Conservation (phyloP, 2,797 vertebrate genomes). For the Dryobates pubescens region DNA sequence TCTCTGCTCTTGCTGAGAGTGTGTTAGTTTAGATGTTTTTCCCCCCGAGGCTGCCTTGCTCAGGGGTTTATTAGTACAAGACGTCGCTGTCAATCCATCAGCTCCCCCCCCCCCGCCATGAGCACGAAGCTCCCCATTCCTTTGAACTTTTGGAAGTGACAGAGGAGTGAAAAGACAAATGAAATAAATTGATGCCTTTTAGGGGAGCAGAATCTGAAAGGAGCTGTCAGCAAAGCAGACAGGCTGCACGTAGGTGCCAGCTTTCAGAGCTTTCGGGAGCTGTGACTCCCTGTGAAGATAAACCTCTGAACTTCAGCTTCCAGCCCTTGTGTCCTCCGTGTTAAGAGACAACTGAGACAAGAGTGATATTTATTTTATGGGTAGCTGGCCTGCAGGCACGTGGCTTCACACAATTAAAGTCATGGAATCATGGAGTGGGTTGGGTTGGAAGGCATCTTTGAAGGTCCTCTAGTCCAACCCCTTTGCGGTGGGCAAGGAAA, state of each 20-base stretch:
- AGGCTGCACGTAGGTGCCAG: neutral
- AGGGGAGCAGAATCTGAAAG: neutral
- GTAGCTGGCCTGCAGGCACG: neutral
- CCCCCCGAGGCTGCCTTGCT: neutral
- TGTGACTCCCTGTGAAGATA: neutral
- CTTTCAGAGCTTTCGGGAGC: neutral
- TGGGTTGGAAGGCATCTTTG: too few relatives aligned
- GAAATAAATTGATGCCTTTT: neutral
- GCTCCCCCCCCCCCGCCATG: neutral
- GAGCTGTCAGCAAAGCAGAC: conserved; percentile 7
- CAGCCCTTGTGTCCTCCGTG: neutral
- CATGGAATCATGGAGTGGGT: too few relatives aligned
- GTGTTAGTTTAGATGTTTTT: neutral
- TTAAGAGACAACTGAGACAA: neutral
- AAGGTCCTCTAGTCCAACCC: too few relatives aligned
- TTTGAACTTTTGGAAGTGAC: neutral
- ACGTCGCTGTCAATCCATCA: neutral
- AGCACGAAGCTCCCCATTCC: neutral
- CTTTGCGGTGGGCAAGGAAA: too few relatives aligned
- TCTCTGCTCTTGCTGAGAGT: neutral
- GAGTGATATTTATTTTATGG: neutral
- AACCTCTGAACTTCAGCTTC: neutral
- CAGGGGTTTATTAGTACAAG: neutral
- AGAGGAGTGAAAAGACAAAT: conserved; percentile 3
- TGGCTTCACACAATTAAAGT: neutral